Conservation (phyloP, 2,888 invertebrate species). For the Cetonia aurata region DNA sequence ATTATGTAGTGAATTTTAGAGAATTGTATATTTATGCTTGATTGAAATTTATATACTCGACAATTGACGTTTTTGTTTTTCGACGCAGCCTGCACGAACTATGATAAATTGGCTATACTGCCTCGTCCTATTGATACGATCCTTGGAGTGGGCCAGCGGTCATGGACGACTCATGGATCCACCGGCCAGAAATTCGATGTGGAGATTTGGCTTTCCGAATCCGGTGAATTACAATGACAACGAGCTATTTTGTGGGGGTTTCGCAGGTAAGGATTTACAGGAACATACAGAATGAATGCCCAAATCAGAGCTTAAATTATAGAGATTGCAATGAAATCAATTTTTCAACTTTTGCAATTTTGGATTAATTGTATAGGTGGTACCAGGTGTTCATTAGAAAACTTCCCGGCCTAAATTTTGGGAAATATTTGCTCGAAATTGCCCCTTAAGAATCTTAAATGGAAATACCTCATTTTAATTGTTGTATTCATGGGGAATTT, state of each 20-base stretch:
- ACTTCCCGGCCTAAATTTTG: no score
- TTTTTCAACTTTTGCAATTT: no score
- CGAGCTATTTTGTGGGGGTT: constrained; percentile 93
- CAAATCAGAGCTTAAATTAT: neutral
- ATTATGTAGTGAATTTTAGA: no score
- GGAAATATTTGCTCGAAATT: no score
- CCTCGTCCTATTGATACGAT: constrained; percentile 19
- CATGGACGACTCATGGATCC: constrained; percentile 94
- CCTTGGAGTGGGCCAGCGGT: constrained; percentile 68
- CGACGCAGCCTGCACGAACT: constrained; percentile 2
- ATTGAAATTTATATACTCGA: no score
- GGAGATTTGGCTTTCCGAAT: constrained; percentile 94
- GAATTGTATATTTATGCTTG: no score
- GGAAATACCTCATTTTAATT: no score
- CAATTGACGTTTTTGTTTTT: neutral
- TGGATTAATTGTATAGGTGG: no score
- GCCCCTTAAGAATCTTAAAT: no score
- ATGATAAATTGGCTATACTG: constrained; percentile 13
- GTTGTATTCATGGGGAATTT: no score
- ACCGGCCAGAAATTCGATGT: constrained; percentile 93
- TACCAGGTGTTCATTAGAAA: no score
- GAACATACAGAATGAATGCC: neutral
- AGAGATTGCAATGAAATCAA: neutral
- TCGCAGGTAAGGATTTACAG: constrained; percentile 73
- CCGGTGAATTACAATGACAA: constrained; percentile 96